Evolutionary conservation across 64 coral and sea anemone genomes (phyloP).

Genomic region (Stichodactyla helianthus): DNA sequence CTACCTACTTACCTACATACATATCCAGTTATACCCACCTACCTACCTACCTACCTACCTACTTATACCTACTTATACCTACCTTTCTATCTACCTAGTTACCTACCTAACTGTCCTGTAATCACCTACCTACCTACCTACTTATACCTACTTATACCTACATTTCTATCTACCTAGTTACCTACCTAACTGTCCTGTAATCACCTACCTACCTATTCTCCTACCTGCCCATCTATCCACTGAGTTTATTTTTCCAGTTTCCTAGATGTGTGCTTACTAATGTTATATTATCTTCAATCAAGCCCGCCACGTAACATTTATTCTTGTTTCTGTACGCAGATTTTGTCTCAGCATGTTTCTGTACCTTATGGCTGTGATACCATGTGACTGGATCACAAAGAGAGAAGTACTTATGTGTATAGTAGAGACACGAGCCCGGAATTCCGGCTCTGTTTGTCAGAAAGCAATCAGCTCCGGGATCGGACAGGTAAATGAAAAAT

Average conservation of each 20-base stretch:
- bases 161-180: no score
- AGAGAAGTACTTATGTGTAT: slow-evolving; percentile 62
- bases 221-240: neutral
- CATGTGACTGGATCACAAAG: slow-evolving; percentile 84
- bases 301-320: neutral
- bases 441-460: neutral
- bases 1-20: no score
- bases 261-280: neutral
- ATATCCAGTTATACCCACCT: no score
- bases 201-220: neutral
- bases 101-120: neutral
- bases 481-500: neutral
- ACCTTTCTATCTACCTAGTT: no score
- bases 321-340: slow-evolving; percentile 22
- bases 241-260: neutral
- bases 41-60: no score
- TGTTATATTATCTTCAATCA: neutral
- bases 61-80: no score
- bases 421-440: neutral
- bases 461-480: neutral
- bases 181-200: neutral
- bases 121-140: neutral
- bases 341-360: slow-evolving; percentile 98
- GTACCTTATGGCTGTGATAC: slow-evolving; percentile 78
- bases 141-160: no score